Evolutionary conservation across 2,797 vertebrate species (phyloP).

Genomic region (Margarornis squamiger): DNA sequence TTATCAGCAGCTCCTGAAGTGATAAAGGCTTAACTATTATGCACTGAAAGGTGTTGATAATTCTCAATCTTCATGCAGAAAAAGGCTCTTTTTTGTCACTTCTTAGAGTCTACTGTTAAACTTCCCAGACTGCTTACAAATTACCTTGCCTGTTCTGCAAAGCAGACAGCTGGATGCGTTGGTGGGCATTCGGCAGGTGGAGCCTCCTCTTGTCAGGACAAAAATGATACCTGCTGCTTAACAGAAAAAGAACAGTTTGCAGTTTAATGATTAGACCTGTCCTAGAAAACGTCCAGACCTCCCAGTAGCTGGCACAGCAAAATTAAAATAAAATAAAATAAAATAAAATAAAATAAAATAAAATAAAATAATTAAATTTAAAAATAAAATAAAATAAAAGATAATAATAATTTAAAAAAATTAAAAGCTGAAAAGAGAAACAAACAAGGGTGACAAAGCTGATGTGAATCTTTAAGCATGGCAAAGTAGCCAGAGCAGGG

Average conservation of each 20-base stretch:
- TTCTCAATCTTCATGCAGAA: constrained; percentile 83
- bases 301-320: not conserved
- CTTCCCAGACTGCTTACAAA: constrained; percentile 79
- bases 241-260: constrained; percentile 72
- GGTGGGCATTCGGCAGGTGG: constrained; percentile 74
- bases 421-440: not conserved
- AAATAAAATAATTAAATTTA: not conserved
- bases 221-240: constrained; percentile 77
- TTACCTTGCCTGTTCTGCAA: constrained; percentile 74
- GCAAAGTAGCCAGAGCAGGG: not conserved
- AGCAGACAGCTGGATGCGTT: constrained; percentile 77
- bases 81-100: constrained; percentile 78
- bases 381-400: not conserved
- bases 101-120: constrained; percentile 78
- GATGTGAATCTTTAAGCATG: not conserved
- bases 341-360: not conserved
- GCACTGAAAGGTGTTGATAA: constrained; percentile 83
- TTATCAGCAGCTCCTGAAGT: constrained; percentile 84
- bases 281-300: constrained; percentile 51
- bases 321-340: not conserved
- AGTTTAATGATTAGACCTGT: constrained; percentile 71
- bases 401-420: not conserved
- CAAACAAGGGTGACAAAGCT: not conserved
- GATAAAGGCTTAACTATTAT: constrained; percentile 85
- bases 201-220: constrained; percentile 76